Evolutionary conservation across 92 coral and sea anemone genomes (phyloP), one percentile per base, ranked within the genome.

Genomic region (Scolanthus callimorphus): DNA sequence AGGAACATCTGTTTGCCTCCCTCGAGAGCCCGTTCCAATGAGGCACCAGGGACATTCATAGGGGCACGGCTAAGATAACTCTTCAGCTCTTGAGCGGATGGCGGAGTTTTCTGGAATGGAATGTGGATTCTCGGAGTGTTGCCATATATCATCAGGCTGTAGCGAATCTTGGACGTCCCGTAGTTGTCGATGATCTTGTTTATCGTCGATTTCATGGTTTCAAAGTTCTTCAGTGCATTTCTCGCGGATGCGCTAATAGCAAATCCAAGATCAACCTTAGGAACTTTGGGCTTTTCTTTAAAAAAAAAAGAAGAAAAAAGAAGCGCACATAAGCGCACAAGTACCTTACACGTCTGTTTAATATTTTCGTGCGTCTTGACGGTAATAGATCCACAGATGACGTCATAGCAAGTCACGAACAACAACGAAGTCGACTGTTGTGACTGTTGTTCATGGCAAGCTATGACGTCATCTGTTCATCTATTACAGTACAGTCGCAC

Each of bases 201-300:
- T 39, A 81, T 59, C 25, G 76, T 55, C 27, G 68, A 65, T 38
- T 81, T 76, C 45, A 62, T 63, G 47, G 62, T 75, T 25, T 49
- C 50, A 4, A 81, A 71, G 63, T 77, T 86, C 29, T 77, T 77
- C 17, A 25, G 48, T 0, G 88, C 68, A 3, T 67, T 63, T 0
- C 66, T 31, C 27, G 82, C 85, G 10, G 81, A 65, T 1, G 89
- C 76, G 37, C 85, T 77, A 67, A 86, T 67, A 39, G 83, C 95
- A 21, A 86, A 81, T 45, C 79, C 67, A 25, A 86, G 69, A 28
- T 86, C 95, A 46, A 81, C 60, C 13, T 75, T 76, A 4, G 88
- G 88, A 12, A 81, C 57, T 4, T 31, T 54, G 31, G 55, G 68
- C 47, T 62, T 70, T 43, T 75, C 88, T 81, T 49, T 49, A 20